Evolutionary conservation across 2,797 vertebrate species (phyloP).

Genomic region (Sebastolobus alascanus): DNA sequence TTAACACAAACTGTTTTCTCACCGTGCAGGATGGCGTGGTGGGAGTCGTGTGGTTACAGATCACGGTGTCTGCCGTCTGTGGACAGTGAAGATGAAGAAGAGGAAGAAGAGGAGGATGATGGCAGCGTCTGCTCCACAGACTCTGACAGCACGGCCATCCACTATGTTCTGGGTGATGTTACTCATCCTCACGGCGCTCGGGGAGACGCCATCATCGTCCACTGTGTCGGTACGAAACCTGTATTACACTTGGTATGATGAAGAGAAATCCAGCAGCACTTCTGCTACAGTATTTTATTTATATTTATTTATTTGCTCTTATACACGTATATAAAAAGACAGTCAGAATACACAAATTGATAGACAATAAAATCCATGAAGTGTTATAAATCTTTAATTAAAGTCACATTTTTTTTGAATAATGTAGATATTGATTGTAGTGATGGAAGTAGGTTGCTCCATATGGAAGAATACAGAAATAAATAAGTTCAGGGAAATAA

Average conservation of each 20-base stretch:
- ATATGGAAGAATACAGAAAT: background rate
- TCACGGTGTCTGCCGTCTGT: conserved; percentile 87
- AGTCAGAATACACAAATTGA: too few species aligned
- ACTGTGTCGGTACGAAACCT: conserved; percentile 89
- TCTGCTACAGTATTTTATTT: background rate
- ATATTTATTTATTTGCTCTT: background rate
- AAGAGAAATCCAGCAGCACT: background rate
- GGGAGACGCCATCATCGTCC: conserved; percentile 90
- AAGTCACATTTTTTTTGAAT: background rate
- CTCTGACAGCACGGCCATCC: conserved; percentile 79
- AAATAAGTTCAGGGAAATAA: too few species aligned
- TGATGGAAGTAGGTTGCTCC: background rate
- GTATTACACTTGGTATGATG: background rate
- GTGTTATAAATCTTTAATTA: background rate
- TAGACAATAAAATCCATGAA: too few species aligned
- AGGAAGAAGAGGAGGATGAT: conserved; percentile 79
- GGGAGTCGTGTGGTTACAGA: conserved; percentile 89
- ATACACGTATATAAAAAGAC: background rate
- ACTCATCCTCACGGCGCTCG: conserved; percentile 88
- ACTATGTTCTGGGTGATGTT: conserved; percentile 93
- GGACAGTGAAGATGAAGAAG: conserved; percentile 85
- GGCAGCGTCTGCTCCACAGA: conserved; percentile 77
- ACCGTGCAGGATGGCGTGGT: conserved; percentile 90
- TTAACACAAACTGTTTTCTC: background rate
- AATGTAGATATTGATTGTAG: background rate